These are phyloP conservation scores for Oligia fasciuncula DNA, from an alignment of 2,888 invertebrate species.

Conservation along the genomic window DNA sequence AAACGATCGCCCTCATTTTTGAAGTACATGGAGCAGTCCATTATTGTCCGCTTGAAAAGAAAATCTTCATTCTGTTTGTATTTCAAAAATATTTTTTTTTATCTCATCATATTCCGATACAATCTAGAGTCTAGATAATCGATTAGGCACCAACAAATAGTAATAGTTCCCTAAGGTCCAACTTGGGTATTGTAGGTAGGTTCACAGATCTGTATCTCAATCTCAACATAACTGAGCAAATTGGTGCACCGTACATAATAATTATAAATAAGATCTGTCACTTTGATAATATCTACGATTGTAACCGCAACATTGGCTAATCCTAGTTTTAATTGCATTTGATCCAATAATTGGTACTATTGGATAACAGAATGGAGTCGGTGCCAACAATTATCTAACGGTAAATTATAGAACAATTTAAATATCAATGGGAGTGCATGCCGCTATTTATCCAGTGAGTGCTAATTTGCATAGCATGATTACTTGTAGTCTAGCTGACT, in stretches of 20 bases:
- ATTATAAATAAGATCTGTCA: constrained; percentile 60
- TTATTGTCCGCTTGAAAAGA: not conserved
- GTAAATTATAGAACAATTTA: constrained; percentile 55
- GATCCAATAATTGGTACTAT: constrained; percentile 54
- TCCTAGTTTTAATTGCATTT: constrained; percentile 50
- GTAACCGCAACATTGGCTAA: constrained; percentile 36
- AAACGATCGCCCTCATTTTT: constrained; percentile 10
- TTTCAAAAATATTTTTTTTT: too few relatives aligned
- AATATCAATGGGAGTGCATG: constrained; percentile 54
- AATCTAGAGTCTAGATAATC: not conserved
- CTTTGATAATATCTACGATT: constrained; percentile 50
- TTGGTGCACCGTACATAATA: constrained; percentile 41
- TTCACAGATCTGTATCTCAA: constrained; percentile 32
- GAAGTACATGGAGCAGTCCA: not conserved
- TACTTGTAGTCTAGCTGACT: constrained; percentile 19
- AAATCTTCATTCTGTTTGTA: not conserved
- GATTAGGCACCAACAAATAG: not conserved
- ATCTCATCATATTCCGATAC: not conserved
- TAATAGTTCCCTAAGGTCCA: not conserved
- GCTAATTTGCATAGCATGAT: constrained; percentile 46
- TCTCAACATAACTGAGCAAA: constrained; percentile 37
- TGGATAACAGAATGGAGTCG: constrained; percentile 41
- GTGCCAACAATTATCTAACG: constrained; percentile 42
- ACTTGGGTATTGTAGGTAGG: not conserved
- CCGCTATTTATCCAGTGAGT: constrained; percentile 46